phyloP scores from a whole-genome alignment of 2,888 invertebrate genomes.

The Stenodema calcarata region DNA sequence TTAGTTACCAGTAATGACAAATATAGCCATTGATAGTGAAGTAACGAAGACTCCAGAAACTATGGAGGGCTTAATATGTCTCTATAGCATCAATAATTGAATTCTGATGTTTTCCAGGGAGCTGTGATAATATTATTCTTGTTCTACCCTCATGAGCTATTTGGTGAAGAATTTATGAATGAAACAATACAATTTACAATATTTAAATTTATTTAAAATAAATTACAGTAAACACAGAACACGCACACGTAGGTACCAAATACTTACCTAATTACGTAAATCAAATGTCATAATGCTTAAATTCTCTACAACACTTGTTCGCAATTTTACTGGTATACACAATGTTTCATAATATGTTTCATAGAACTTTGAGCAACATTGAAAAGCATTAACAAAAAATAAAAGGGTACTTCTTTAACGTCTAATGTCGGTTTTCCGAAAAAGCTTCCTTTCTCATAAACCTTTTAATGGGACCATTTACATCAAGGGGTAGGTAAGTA shows the following conservation, averaged over 20 bases:
- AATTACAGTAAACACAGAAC: conserved; percentile 57
- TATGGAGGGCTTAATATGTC: too few relatives aligned
- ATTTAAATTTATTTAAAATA: conserved; percentile 57
- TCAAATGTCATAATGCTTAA: background rate
- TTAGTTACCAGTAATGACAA: too few relatives aligned
- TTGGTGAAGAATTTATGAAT: background rate
- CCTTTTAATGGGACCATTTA: background rate
- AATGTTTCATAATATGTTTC: conserved; percentile 40
- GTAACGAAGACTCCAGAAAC: too few relatives aligned
- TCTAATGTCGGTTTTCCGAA: background rate
- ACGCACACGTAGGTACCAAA: conserved; percentile 55
- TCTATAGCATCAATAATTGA: too few relatives aligned
- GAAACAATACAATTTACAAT: conserved; percentile 49
- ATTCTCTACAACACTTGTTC: conserved; percentile 23
- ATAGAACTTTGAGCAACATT: conserved; percentile 55
- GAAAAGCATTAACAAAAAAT: conserved; percentile 53
- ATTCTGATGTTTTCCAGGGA: too few relatives aligned
- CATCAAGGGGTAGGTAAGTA: background rate
- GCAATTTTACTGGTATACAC: conserved; percentile 53
- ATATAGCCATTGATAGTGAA: too few relatives aligned
- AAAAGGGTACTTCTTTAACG: background rate
- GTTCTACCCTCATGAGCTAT: too few relatives aligned
- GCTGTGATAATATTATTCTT: too few relatives aligned
- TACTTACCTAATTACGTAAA: conserved; percentile 43
- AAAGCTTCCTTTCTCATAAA: background rate